Percentiles rank a stretch among this genome's conserved stretches.
Conservation (phyloP, 2,797 vertebrate genomes). For the Nannoperca obscura region DNA sequence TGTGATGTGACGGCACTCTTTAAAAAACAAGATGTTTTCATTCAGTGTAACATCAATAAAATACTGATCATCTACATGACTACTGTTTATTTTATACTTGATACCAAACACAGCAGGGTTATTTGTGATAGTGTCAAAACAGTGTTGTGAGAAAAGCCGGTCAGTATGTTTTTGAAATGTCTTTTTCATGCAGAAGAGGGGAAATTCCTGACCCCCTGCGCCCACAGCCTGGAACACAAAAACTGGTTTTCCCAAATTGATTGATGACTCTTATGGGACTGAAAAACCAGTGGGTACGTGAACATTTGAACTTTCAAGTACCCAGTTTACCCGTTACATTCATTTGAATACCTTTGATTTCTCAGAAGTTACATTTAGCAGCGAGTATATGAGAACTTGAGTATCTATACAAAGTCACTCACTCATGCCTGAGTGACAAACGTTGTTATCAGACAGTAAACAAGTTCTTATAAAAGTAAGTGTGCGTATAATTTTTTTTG, state of each 20-base stretch:
- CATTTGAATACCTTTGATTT: conserved; percentile 28
- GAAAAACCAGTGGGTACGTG: conserved; percentile 64
- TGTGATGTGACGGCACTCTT: not conserved
- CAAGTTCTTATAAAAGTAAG: not conserved
- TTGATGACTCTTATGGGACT: conserved; percentile 48
- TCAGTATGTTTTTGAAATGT: not conserved
- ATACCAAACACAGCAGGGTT: not conserved
- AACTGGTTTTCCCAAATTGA: conserved; percentile 44
- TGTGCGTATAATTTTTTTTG: not conserved
- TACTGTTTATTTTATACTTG: not conserved
- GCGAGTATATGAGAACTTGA: not conserved
- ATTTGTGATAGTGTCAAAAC: not conserved
- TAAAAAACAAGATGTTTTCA: not conserved
- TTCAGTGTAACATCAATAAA: not conserved
- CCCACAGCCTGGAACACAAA: conserved; percentile 24
- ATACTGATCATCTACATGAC: not conserved
- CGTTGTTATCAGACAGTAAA: not conserved
- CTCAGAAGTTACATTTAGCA: conserved; percentile 35
- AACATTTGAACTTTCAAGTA: conserved; percentile 82
- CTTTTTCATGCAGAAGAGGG: not conserved
- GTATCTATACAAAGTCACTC: not conserved
- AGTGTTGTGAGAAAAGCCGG: conserved; percentile 1
- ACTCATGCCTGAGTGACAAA: too few relatives aligned
- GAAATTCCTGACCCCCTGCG: conserved; percentile 32
- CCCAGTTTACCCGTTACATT: not conserved